Percentiles rank a stretch among this genome's conserved stretches.
phyloP scores from a whole-genome alignment of 2,888 invertebrate species.

The Sminthurinus aureus region DNA sequence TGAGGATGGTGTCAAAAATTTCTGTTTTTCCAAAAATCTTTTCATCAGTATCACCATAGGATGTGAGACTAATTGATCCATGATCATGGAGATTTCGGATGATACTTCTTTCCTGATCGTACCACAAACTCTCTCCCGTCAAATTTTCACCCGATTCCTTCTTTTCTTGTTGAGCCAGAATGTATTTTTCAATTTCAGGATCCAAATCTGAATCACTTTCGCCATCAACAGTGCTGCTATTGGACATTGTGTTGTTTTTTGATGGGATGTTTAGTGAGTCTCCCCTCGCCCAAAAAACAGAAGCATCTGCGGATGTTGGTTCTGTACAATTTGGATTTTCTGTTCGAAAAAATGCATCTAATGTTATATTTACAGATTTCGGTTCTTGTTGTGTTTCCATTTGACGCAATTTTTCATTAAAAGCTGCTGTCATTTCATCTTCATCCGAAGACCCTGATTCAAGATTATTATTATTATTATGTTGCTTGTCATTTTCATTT shows the following conservation, averaged over 20 bases:
- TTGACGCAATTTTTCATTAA: background rate
- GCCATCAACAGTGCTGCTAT: background rate
- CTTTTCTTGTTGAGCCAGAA: slow-evolving; percentile 25
- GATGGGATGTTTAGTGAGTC: background rate
- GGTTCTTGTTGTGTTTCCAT: background rate
- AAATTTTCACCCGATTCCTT: slow-evolving; percentile 17
- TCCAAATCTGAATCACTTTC: slow-evolving; percentile 37
- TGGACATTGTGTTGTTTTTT: background rate
- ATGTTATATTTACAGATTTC: background rate
- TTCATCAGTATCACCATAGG: slow-evolving; percentile 36
- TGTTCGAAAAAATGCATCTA: slow-evolving; percentile 35
- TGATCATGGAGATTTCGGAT: slow-evolving; percentile 39
- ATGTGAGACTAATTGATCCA: slow-evolving; percentile 41
- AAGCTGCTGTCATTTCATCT: slow-evolving; percentile 15
- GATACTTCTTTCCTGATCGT: slow-evolving; percentile 31
- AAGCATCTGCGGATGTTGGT: slow-evolving; percentile 7
- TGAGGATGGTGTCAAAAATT: slow-evolving; percentile 34
- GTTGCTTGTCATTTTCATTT: background rate
- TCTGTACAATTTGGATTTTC: slow-evolving; percentile 21
- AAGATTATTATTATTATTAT: background rate
- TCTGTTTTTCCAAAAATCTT: slow-evolving; percentile 36
- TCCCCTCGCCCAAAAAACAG: slow-evolving; percentile 21
- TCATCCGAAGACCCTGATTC: background rate
- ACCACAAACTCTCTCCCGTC: slow-evolving; percentile 40
- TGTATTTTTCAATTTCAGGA: slow-evolving; percentile 34